These are phyloP conservation scores for Sepiola atlantica DNA, from an alignment of 2,888 invertebrate genomes.

Conservation along the genomic window DNA sequence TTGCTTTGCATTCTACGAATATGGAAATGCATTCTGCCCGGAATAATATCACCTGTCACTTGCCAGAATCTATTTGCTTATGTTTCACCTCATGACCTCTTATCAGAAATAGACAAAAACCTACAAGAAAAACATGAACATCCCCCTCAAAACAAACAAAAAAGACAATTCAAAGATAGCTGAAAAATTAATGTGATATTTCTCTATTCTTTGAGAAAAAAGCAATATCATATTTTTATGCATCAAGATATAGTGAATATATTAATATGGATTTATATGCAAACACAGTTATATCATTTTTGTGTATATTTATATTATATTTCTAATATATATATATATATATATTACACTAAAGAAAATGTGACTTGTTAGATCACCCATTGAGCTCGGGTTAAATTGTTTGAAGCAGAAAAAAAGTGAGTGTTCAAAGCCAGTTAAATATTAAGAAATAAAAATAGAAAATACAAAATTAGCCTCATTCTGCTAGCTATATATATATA, in stretches of 20 bases:
- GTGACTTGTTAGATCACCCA: too few relatives aligned
- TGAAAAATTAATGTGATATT: conserved; percentile 11
- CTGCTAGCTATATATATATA: neutral
- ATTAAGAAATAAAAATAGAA: too few relatives aligned
- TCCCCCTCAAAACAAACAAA: neutral
- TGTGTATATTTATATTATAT: neutral
- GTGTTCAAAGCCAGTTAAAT: too few relatives aligned
- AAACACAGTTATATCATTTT: neutral
- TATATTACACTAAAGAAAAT: neutral
- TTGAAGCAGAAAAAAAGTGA: too few relatives aligned
- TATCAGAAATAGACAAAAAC: neutral
- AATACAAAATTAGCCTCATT: too few relatives aligned
- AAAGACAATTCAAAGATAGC: neutral
- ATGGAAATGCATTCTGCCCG: neutral
- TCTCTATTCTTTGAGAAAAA: neutral
- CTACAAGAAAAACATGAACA: neutral
- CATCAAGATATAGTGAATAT: neutral
- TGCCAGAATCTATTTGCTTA: conserved; percentile 21
- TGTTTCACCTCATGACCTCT: neutral
- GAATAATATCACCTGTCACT: conserved; percentile 24
- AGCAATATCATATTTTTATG: neutral
- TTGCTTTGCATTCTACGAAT: neutral
- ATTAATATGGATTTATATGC: neutral
- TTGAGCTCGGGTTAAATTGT: too few relatives aligned
- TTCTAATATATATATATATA: neutral